A percentile compares a stretch with the other conserved stretches of the same genome.
phyloP scores from a whole-genome alignment of 2,797 vertebrate genomes.

The Argyrosomus regius region DNA sequence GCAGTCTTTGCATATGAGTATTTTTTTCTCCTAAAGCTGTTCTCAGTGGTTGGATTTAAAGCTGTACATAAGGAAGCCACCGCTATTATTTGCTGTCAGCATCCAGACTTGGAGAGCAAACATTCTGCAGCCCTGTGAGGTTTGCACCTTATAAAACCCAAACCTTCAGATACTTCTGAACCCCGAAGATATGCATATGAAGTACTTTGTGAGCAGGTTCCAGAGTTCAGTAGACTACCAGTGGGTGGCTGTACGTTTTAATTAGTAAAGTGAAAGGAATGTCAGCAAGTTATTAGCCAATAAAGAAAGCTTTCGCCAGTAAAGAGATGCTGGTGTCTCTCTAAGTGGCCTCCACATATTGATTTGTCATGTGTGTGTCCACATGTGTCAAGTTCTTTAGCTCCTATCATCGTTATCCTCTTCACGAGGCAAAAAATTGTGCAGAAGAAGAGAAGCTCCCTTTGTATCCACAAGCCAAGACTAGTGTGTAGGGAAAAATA shows the following conservation, averaged over 20 bases:
- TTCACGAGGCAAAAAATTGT: background rate
- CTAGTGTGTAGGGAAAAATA: conserved; percentile 61
- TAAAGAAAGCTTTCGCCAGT: conserved; percentile 46
- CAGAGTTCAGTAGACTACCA: background rate
- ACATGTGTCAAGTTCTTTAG: conserved; percentile 32
- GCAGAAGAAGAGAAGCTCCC: conserved; percentile 7
- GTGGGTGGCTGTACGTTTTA: conserved; percentile 28
- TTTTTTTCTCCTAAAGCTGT: conserved; percentile 24
- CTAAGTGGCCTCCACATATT: conserved; percentile 45
- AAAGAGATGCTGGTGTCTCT: conserved; percentile 42
- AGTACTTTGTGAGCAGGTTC: conserved; percentile 15
- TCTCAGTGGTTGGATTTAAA: conserved; percentile 31
- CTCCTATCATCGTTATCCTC: conserved; percentile 15
- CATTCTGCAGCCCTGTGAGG: conserved; percentile 18
- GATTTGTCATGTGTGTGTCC: conserved; percentile 51
- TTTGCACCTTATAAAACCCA: conserved; percentile 5
- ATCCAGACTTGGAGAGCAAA: conserved; percentile 11
- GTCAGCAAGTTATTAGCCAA: conserved; percentile 54
- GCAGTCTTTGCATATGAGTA: conserved; percentile 60
- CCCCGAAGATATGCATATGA: conserved; percentile 2
- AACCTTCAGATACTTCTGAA: conserved; percentile 3
- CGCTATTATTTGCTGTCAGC: conserved; percentile 13
- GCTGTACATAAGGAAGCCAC: conserved; percentile 21
- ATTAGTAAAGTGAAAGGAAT: conserved; percentile 48
- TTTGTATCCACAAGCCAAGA: conserved; percentile 21